These are phyloP conservation scores for Tapera naevia DNA, from an alignment of 2,797 vertebrate genomes.

Conservation along the genomic window DNA sequence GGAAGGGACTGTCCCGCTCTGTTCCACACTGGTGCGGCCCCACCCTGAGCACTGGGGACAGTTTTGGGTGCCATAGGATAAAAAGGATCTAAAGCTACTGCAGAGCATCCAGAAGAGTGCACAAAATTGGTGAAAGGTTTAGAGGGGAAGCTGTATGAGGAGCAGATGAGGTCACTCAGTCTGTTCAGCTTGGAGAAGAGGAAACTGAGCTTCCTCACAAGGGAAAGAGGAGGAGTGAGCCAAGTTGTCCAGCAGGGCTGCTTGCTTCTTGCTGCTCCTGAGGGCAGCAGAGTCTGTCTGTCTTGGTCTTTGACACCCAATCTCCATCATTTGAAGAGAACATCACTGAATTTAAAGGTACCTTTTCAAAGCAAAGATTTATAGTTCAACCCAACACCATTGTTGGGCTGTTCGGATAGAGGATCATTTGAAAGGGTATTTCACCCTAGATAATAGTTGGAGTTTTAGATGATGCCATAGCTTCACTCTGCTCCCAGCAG, in stretches of 20 bases:
- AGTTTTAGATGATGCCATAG: neutral
- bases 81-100: no score
- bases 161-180: no score
- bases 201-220: no score
- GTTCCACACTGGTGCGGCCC: no score
- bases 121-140: no score
- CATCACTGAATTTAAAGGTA: neutral
- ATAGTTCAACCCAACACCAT: neutral
- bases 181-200: no score
- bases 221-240: neutral
- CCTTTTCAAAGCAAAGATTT: neutral
- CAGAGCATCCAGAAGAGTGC: no score
- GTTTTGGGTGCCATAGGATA: no score
- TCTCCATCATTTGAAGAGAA: neutral
- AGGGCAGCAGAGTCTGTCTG: neutral
- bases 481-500: neutral
- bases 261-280: accelerated
- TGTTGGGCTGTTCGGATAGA: neutral
- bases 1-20: no score
- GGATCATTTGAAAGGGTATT: neutral
- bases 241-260: neutral
- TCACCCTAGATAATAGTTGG: neutral
- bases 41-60: no score
- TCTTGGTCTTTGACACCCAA: neutral
- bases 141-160: no score